Conservation (phyloP, 35 echinoderm and acorn worm species). For the Hemicentrotus pulcherrimus region DNA sequence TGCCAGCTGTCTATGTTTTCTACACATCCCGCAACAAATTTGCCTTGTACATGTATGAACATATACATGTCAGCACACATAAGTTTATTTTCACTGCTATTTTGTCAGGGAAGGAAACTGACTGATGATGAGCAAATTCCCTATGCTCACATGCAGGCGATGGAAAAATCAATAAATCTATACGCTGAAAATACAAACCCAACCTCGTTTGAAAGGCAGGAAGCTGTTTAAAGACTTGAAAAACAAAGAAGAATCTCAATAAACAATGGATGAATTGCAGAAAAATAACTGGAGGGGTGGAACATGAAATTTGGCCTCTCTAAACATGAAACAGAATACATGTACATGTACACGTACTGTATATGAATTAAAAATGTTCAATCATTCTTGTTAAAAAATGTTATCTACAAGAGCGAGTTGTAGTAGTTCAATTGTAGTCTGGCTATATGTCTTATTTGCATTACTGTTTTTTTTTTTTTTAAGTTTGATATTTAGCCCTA, state of each 20-base stretch:
- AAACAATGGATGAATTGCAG: background rate
- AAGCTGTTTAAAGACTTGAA: background rate
- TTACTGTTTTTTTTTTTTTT: too few species aligned
- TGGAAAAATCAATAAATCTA: background rate
- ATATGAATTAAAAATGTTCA: too few species aligned
- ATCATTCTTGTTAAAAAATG: too few species aligned
- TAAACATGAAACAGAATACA: background rate
- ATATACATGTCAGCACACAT: background rate
- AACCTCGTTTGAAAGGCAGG: background rate
- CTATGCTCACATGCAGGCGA: background rate
- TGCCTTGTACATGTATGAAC: too few species aligned
- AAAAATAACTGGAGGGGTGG: background rate
- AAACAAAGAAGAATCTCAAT: background rate
- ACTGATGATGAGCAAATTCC: background rate
- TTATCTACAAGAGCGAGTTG: too few species aligned
- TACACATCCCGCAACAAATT: too few species aligned
- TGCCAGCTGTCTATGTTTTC: background rate
- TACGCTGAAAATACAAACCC: constrained; percentile 5
- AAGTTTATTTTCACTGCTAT: background rate
- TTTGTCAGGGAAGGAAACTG: background rate
- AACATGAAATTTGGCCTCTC: background rate
- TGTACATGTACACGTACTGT: background rate
- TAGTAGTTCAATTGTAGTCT: too few species aligned
- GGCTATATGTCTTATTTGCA: too few species aligned
- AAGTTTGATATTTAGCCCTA: too few species aligned